Evolutionary conservation across 2,113 vertebrate species (phyloP).

Genomic region (Hucho hucho): DNA sequence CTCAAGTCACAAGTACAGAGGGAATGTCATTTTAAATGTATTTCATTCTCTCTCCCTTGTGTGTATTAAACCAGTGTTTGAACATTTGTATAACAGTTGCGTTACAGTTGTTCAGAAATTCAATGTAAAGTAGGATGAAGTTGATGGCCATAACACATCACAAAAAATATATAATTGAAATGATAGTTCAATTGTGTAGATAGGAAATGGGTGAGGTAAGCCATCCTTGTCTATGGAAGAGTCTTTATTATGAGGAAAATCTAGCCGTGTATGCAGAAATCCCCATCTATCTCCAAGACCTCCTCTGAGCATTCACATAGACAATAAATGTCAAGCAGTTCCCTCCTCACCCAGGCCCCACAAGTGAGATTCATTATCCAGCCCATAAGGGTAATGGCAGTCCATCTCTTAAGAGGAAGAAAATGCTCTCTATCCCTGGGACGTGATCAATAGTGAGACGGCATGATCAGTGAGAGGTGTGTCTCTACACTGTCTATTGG

Average conservation of each 20-base stretch:
- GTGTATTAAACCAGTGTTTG: too few relatives aligned
- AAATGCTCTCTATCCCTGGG: constrained; percentile 60
- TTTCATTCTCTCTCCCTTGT: too few relatives aligned
- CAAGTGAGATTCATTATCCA: constrained; percentile 71
- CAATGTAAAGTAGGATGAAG: too few relatives aligned
- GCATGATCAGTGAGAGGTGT: constrained; percentile 50
- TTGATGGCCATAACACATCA: too few relatives aligned
- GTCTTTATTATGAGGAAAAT: constrained; percentile 53
- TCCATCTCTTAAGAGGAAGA: constrained; percentile 66
- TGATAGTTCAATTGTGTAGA: constrained; percentile 15
- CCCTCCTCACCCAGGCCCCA: constrained; percentile 50
- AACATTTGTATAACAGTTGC: too few relatives aligned
- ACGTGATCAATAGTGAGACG: constrained; percentile 67
- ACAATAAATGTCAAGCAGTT: constrained; percentile 75
- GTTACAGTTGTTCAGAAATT: too few relatives aligned
- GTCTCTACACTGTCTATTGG: constrained; percentile 25
- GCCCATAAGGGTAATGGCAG: constrained; percentile 62
- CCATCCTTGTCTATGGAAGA: constrained; percentile 30
- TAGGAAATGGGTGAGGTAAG: constrained; percentile 11
- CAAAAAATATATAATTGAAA: background rate
- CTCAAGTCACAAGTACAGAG: too few relatives aligned
- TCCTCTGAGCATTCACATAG: constrained; percentile 58
- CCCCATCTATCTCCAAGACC: constrained; percentile 51
- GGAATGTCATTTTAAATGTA: too few relatives aligned
- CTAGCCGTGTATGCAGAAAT: constrained; percentile 36